Base-by-base conservation (phyloP, 2,888 invertebrate genomes). In the Melieria crassipennis region DNA sequence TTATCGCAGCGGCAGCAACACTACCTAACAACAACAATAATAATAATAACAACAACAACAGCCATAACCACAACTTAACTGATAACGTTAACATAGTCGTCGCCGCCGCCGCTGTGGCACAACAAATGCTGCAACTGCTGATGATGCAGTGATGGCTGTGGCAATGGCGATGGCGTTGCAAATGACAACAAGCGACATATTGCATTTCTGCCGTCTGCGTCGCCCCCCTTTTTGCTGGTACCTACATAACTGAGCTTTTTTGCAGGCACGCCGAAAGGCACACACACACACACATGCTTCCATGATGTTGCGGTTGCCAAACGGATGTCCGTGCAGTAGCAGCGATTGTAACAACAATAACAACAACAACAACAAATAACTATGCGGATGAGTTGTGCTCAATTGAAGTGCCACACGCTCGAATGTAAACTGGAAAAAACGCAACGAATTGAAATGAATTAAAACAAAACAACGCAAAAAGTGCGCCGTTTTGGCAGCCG, bases 301-400 rank as follows among this genome's bases (percentile, higher is more conserved):
- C 46, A 13, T 10, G 16, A 45, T 61, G 45, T 13, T 11, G 47
- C n/a, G 63, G 64, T 47, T 68, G 65, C 65, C 68, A 72, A 72
- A 69, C 65, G 68, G 55, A 69, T 52, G 52, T 61, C 60, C 52
- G 61, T 10, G 16, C 56, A 57, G 30, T 30, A 30, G 47, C 65
- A 56, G 9, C 64, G 63, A 65, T 43, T 62, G 42, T 45, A 69
- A 42, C 42, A 66, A 61, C 16, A 66, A 69, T 61, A 55, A 47
- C n/a, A 48, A 46, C 30, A 69, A 50, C 66, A 63, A 58, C 58
- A 71, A 60, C 62, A 69, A 64, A 13, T 48, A 9, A 11, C n/a
- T 4, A 5, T 63, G 9, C n/a, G 7, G 43, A 16, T 57, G n/a
- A 52, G 6, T 45, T 10, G 62, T 56, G 62, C 5, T 58, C 56